Conservation (phyloP, 2,888 invertebrate genomes). For the Drosophila gaucha region DNA sequence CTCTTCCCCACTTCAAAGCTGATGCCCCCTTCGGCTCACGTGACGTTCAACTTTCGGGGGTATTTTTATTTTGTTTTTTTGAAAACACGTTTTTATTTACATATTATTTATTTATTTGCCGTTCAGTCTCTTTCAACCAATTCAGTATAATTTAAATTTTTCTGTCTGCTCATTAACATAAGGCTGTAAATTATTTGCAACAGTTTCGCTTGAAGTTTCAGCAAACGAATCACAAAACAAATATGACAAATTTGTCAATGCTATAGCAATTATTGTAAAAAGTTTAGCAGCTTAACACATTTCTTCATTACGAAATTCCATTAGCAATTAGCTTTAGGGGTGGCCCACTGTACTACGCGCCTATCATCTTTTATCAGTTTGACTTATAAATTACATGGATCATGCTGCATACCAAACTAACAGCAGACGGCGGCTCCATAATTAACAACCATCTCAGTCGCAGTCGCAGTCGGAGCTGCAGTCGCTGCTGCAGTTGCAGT, state of each 20-base stretch:
- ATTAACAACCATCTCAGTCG: constrained; percentile 40
- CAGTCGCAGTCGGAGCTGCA: constrained; percentile 9
- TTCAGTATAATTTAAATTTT: constrained; percentile 33
- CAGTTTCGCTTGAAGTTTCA: constrained; percentile 44
- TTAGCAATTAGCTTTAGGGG: constrained; percentile 1
- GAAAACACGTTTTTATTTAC: constrained; percentile 61
- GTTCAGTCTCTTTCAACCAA: constrained; percentile 41
- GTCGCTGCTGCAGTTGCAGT: neutral
- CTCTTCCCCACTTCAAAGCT: neutral
- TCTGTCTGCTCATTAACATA: constrained; percentile 50
- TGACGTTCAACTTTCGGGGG: constrained; percentile 43
- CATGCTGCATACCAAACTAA: constrained; percentile 48
- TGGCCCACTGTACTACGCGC: constrained; percentile 11
- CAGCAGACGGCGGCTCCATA: constrained; percentile 29
- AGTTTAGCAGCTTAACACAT: constrained; percentile 28
- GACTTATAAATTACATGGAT: constrained; percentile 54
- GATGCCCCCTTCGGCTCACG: constrained; percentile 37
- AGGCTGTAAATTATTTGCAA: constrained; percentile 48
- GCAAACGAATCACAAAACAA: constrained; percentile 20
- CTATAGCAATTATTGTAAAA: neutral
- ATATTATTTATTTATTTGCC: constrained; percentile 28
- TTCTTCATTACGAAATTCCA: constrained; percentile 34
- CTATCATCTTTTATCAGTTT: constrained; percentile 28
- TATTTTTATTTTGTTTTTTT: constrained; percentile 20
- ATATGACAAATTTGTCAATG: constrained; percentile 14